These are phyloP conservation scores for Vireo altiloquus DNA, from an alignment of 2,113 vertebrate genomes.

Conservation along the genomic window DNA sequence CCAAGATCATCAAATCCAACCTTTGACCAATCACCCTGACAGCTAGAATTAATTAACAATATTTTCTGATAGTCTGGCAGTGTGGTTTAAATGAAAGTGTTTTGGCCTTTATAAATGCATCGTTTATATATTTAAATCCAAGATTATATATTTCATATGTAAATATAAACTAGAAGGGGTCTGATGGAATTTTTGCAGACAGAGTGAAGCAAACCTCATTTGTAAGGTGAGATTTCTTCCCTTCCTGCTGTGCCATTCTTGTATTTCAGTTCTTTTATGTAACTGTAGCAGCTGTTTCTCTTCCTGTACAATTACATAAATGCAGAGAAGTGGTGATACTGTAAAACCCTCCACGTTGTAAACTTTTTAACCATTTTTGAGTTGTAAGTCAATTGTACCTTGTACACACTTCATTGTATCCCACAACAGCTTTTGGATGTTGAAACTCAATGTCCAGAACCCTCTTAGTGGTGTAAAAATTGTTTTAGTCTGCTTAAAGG, in stretches of 20 bases:
- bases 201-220: not conserved
- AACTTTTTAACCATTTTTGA: not conserved
- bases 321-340: not conserved
- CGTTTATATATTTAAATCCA: not conserved
- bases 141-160: not conserved
- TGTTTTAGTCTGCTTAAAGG: not conserved
- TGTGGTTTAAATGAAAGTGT: no score
- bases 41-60: not conserved
- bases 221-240: not conserved
- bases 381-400: not conserved
- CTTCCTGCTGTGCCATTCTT: not conserved
- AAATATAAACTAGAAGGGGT: not conserved
- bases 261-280: not conserved
- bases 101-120: not conserved
- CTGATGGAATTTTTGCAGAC: not conserved
- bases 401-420: not conserved
- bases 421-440: not conserved
- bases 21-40: not conserved
- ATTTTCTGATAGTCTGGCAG: not conserved
- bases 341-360: accelerated
- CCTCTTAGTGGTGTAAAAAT: not conserved
- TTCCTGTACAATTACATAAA: not conserved
- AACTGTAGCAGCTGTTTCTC: not conserved
- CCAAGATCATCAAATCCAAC: not conserved
- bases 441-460: not conserved